A percentile compares a stretch with the other conserved stretches of the same genome.
Conservation (phyloP, 2,113 vertebrate species). For the Eolophus roseicapilla region DNA sequence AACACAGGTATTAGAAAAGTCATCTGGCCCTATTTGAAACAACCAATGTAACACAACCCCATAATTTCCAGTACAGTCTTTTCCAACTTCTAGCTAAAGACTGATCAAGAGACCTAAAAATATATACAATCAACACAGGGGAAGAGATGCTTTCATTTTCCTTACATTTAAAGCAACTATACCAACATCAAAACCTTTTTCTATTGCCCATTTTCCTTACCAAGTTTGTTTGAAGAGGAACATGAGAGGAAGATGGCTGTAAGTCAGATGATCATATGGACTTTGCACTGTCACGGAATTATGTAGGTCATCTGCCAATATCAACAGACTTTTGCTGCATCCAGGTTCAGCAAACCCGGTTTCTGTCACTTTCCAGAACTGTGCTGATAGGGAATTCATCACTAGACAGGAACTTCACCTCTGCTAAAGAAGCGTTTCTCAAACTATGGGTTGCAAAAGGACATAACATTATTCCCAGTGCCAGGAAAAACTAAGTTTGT, state of each 20-base stretch:
- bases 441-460: background rate
- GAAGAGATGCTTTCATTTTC: background rate
- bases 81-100: background rate
- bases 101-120: background rate
- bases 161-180: background rate
- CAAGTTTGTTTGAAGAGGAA: background rate
- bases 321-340: background rate
- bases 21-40: background rate
- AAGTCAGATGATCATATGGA: background rate
- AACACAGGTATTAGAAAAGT: background rate
- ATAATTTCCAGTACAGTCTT: background rate
- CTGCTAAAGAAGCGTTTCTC: background rate
- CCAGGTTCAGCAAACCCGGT: background rate
- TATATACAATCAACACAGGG: background rate
- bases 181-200: background rate
- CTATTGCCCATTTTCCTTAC: background rate
- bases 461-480: background rate
- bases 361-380: background rate
- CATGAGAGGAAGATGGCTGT: background rate
- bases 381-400: background rate
- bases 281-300: background rate
- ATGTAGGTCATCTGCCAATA: background rate
- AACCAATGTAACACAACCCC: background rate
- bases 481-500: background rate
- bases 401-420: background rate